phyloP scores from a whole-genome alignment of 1,140 invertebrate species.

The Laodelphax striatellus region DNA sequence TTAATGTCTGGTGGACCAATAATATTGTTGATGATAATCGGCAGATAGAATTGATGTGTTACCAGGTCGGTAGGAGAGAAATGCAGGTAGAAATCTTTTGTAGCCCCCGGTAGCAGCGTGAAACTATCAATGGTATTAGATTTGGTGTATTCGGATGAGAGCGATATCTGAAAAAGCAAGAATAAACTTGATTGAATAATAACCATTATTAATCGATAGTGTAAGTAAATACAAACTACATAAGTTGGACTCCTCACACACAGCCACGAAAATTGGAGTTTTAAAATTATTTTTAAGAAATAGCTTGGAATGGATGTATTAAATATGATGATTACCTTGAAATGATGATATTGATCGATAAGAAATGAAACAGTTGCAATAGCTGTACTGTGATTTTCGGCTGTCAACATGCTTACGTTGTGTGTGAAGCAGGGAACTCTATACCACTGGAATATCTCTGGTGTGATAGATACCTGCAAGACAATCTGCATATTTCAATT shows the following conservation, averaged over 20 bases:
- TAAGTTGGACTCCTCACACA: too few species aligned
- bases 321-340: not conserved
- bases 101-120: not conserved
- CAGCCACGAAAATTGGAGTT: too few species aligned
- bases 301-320: too few species aligned
- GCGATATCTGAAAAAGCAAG: not conserved
- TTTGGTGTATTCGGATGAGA: not conserved
- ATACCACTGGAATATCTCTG: not conserved
- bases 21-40: conserved; percentile 27
- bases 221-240: too few species aligned
- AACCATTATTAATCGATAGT: too few species aligned
- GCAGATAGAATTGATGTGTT: conserved; percentile 24
- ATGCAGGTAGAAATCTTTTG: conserved; percentile 24
- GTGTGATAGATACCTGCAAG: not conserved
- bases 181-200: too few species aligned
- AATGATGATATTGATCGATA: conserved; percentile 26
- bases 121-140: not conserved
- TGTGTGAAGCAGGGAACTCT: not conserved
- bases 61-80: conserved; percentile 26
- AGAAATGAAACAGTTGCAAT: conserved; percentile 20
- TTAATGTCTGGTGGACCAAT: conserved; percentile 19
- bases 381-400: conserved; percentile 23
- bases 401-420: not conserved
- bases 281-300: too few species aligned
- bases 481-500: too few species aligned